phyloP scores from a whole-genome alignment of 2,797 vertebrate genomes.

The Sebastes reedi region DNA sequence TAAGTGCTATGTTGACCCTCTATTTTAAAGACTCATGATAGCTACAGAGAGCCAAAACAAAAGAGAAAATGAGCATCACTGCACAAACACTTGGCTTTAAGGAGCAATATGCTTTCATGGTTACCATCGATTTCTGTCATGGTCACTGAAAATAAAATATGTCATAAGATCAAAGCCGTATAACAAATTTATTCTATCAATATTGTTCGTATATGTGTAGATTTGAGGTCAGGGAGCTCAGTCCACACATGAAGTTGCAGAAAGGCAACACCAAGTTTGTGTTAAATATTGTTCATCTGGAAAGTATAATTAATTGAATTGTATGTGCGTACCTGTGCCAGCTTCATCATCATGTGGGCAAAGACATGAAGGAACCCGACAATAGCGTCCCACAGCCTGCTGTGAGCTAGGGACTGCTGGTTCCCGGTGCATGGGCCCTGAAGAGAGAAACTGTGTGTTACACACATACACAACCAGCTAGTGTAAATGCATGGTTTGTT shows the following conservation, averaged over 20 bases:
- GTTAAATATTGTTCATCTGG: background rate
- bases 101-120: background rate
- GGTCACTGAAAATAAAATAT: slow-evolving; percentile 24
- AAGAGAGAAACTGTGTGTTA: slow-evolving; percentile 16
- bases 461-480: background rate
- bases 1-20: background rate
- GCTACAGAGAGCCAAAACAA: background rate
- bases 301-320: background rate
- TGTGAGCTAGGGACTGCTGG: slow-evolving; percentile 96
- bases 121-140: background rate
- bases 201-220: background rate
- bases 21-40: background rate
- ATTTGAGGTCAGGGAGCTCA: background rate
- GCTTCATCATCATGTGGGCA: slow-evolving; percentile 98
- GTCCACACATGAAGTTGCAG: background rate
- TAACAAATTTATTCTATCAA: slow-evolving; percentile 6
- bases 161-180: slow-evolving; percentile 3
- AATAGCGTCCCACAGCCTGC: slow-evolving; percentile 96
- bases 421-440: slow-evolving; percentile 95
- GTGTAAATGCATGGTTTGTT: background rate
- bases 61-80: background rate
- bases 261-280: background rate
- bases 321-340: slow-evolving; percentile 88
- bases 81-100: background rate
- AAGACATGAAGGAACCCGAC: slow-evolving; percentile 98